Base-by-base conservation (phyloP, 2,797 vertebrate species). In the Delichon dasypus region DNA sequence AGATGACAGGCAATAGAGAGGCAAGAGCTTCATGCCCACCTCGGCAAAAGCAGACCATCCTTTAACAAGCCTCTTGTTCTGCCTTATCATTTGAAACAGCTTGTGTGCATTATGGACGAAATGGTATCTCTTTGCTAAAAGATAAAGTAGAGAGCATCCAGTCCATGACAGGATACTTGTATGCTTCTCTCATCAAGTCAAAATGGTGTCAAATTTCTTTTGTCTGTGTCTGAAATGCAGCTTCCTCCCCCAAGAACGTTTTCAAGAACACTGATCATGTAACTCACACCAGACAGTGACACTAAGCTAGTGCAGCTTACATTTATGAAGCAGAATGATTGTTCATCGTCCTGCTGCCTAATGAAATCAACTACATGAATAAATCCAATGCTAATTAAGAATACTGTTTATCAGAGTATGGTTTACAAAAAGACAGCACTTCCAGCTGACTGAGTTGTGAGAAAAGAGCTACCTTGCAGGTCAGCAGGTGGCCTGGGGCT, bases 201-300 rank as follows among this genome's bases (percentile, higher is more conserved):
- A 94, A 94, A 78, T 30, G 42, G 58, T 90, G 75, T 92, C 85
- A 88, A n/a, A 91, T 90, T 78, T 91, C 86, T 93, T 80, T 94
- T 85, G 62, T 91, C 61, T 82, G 50, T 42, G 40, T 71, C 94
- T 83, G 70, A 95, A 89, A 88, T 42, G 60, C 68, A 88, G 21
- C 55, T 53, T 88, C 23, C 48, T 85, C 47, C 45, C 80, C 21
- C 51, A 85, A 77, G 73, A 92, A 72, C 2, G 0, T 42, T 55
- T 58, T 25, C 51, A 70, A 67, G 78, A 90, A 55, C 51, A 58
- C 88, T 51, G 58, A 65, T 92, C 71, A 13, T 51, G 60, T 90
- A 94, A 92, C 53, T 81, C 60, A 79, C 80, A 76, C 61, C 50
- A 74, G 53, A 74, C 13, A 51, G 79, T 71, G 67, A 85, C 68